Conservation (phyloP, 2,797 vertebrate genomes). For the Moxostoma hubbsi region DNA sequence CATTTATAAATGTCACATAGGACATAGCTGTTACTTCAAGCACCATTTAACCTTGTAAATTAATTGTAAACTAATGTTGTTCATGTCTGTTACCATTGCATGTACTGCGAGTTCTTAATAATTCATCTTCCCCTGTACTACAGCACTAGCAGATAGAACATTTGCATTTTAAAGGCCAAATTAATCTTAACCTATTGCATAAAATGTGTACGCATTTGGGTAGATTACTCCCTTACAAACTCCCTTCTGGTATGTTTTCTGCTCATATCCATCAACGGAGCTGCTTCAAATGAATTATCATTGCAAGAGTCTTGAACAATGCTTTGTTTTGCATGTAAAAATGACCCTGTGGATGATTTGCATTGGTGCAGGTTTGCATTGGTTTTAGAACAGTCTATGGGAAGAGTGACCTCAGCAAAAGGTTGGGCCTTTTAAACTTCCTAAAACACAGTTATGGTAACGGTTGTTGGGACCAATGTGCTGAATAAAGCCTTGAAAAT, state of each 20-base stretch:
- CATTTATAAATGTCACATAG: not conserved
- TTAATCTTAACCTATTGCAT: constrained; percentile 52
- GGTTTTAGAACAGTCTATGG: constrained; percentile 63
- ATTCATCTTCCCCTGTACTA: not conserved
- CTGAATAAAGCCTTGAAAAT: constrained; percentile 9
- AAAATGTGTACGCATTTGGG: constrained; percentile 56
- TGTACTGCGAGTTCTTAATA: constrained; percentile 12
- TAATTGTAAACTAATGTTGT: constrained; percentile 10
- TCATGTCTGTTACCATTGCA: constrained; percentile 8
- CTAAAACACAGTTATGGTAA: constrained; percentile 64
- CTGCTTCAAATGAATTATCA: constrained; percentile 33
- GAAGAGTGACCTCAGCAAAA: constrained; percentile 57
- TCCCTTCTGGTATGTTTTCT: constrained; percentile 53
- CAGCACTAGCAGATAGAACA: constrained; percentile 39
- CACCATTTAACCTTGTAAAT: constrained; percentile 12
- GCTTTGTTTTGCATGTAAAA: constrained; percentile 70
- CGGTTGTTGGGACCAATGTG: constrained; percentile 44
- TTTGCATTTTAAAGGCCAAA: constrained; percentile 72
- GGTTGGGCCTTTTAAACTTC: constrained; percentile 58
- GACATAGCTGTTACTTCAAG: not conserved
- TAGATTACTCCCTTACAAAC: constrained; percentile 62
- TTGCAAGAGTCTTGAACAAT: constrained; percentile 40
- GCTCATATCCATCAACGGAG: constrained; percentile 25
- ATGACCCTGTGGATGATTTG: constrained; percentile 66
- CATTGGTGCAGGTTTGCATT: constrained; percentile 60